phyloP scores from a whole-genome alignment of 1,140 invertebrate genomes.

The Wasmannia auropunctata region DNA sequence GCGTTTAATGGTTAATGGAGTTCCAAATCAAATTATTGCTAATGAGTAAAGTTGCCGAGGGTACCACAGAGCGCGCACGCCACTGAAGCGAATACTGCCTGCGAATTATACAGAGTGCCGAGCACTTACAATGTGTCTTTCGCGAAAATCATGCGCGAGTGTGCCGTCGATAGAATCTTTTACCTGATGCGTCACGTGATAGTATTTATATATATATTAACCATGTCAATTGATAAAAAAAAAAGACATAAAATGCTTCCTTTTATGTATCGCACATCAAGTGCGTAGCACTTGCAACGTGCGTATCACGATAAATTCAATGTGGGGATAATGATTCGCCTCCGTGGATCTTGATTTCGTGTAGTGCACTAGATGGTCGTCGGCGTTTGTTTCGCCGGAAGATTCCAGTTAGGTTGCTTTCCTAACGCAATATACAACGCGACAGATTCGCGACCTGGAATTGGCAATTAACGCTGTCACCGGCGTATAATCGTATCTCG shows the following conservation, averaged over 20 bases:
- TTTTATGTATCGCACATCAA: neutral
- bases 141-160: conserved; percentile 66
- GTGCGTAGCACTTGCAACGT: neutral
- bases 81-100: conserved; percentile 76
- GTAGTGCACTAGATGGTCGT: conserved; percentile 51
- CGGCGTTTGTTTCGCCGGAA: conserved; percentile 64
- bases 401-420: conserved; percentile 70
- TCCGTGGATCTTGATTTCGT: conserved; percentile 1
- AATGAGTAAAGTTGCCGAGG: conserved; percentile 82
- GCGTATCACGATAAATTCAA: neutral
- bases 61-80: conserved; percentile 77
- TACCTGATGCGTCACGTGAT: neutral
- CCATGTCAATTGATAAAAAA: neutral
- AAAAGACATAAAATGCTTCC: neutral
- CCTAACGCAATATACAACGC: conserved; percentile 62
- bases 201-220: neutral
- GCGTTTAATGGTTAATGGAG: conserved; percentile 82
- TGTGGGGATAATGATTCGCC: neutral
- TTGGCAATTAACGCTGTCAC: conserved; percentile 80
- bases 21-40: conserved; percentile 83
- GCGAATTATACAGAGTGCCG: conserved; percentile 74
- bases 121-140: conserved; percentile 73
- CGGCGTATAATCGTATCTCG: conserved; percentile 78
- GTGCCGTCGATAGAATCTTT: conserved; percentile 34
- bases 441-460: conserved; percentile 75